Conservation (phyloP, 2,113 vertebrate species). For the Oxyruncus cristatus region DNA sequence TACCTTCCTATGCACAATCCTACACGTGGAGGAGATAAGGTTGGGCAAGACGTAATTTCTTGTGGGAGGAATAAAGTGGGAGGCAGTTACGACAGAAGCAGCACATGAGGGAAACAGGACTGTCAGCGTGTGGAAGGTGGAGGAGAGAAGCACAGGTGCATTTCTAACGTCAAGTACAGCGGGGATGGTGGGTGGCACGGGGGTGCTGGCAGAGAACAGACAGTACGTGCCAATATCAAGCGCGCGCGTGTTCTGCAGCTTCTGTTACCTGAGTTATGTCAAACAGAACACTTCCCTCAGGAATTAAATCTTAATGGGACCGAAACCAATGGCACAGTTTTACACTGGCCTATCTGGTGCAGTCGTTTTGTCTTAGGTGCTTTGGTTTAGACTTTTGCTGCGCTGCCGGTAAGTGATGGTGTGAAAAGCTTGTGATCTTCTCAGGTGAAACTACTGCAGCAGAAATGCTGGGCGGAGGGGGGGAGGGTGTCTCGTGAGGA, state of each 20-base stretch:
- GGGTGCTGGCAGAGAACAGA: neutral
- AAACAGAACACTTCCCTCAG: neutral
- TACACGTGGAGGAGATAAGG: neutral
- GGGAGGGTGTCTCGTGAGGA: neutral
- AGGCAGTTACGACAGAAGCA: neutral
- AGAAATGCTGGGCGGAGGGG: neutral
- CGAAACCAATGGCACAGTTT: neutral
- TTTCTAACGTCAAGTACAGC: neutral
- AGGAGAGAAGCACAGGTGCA: neutral
- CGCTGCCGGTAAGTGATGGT: neutral
- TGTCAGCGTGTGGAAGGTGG: neutral
- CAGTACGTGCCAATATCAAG: neutral
- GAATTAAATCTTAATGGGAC: neutral
- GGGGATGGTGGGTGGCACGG: neutral
- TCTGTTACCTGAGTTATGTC: neutral
- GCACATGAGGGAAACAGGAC: neutral
- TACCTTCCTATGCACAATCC: neutral
- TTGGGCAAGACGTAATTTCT: neutral
- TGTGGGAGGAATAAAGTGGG: neutral
- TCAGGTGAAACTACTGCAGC: neutral
- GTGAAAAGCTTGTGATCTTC: neutral
- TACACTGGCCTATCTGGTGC: neutral
- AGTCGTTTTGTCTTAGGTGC: neutral
- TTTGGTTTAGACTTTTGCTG: neutral
- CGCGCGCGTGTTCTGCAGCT: neutral